Conservation (phyloP, 2,888 invertebrate genomes). For the Drosophila engyochracea region DNA sequence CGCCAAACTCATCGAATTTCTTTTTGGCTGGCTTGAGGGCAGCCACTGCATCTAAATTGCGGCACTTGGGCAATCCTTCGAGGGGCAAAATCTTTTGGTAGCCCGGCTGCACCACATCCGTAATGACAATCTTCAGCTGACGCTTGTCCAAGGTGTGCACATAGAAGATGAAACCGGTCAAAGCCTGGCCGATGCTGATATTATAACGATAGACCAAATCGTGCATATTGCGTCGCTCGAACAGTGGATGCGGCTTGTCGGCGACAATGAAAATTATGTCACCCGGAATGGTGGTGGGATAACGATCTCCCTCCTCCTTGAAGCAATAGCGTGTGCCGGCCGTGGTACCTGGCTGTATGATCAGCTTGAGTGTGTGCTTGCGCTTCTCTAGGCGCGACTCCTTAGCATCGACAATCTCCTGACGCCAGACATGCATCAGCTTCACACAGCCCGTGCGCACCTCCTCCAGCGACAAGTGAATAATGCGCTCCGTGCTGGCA, state of each 20-base stretch:
- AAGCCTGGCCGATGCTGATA: constrained; percentile 89
- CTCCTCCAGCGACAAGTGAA: constrained; percentile 88
- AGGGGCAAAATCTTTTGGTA: constrained; percentile 89
- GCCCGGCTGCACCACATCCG: constrained; percentile 89
- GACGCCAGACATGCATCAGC: constrained; percentile 92
- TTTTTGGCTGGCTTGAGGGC: constrained; percentile 86
- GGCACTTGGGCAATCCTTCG: constrained; percentile 91
- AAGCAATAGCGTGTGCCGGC: constrained; percentile 91
- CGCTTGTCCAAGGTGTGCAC: constrained; percentile 90
- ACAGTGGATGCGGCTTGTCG: constrained; percentile 90
- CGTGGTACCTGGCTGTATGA: constrained; percentile 91
- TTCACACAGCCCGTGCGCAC: constrained; percentile 91
- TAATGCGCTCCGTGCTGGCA: constrained; percentile 86
- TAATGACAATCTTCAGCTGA: constrained; percentile 89
- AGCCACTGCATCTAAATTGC: constrained; percentile 85
- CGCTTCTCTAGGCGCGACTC: constrained; percentile 88
- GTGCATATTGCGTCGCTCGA: constrained; percentile 88
- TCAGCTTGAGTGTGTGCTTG: constrained; percentile 91
- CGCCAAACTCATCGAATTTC: constrained; percentile 86
- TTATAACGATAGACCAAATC: constrained; percentile 88
- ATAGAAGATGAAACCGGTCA: constrained; percentile 89
- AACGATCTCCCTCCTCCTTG: constrained; percentile 92
- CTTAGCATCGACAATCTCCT: constrained; percentile 89
- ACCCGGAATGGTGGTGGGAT: constrained; percentile 88
- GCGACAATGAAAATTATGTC: constrained; percentile 91